Conservation (phyloP, 2,797 vertebrate species). For the Danio jaintianensis region DNA sequence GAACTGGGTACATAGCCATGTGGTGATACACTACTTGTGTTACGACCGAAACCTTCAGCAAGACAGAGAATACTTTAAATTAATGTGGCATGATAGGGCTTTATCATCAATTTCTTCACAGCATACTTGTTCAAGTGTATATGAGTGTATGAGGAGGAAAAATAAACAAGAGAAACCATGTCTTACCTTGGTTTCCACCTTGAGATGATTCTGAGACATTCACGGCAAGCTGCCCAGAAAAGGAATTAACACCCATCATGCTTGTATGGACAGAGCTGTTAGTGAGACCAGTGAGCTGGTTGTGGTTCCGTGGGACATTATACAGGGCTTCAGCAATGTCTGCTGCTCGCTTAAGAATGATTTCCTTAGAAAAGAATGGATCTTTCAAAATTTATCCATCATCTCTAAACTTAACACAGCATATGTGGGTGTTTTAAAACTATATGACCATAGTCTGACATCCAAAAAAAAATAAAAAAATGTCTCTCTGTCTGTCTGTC, state of each 20-base stretch:
- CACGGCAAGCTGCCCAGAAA: slow-evolving; percentile 95
- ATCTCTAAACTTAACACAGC: slow-evolving; percentile 25
- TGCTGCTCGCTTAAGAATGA: slow-evolving; percentile 95
- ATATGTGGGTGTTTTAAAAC: neutral
- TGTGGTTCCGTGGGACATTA: slow-evolving; percentile 95
- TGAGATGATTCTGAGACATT: slow-evolving; percentile 93
- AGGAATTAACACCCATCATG: slow-evolving; percentile 99
- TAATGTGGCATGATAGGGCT: neutral
- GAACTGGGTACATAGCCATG: slow-evolving; percentile 97
- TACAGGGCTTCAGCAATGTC: slow-evolving; percentile 98
- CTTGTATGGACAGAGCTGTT: slow-evolving; percentile 90
- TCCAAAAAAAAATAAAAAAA: too few relatives aligned
- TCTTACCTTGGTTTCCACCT: slow-evolving; percentile 93
- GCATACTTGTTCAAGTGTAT: neutral
- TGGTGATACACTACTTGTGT: slow-evolving; percentile 95
- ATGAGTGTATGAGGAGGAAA: neutral
- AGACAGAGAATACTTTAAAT: neutral
- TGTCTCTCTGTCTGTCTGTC: too few relatives aligned
- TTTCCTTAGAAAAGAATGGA: slow-evolving; percentile 81
- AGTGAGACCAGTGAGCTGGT: slow-evolving; percentile 89
- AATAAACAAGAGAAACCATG: neutral
- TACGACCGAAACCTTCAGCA: slow-evolving; percentile 91
- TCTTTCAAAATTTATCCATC: slow-evolving; percentile 4
- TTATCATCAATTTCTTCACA: neutral
- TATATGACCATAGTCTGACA: neutral